Evolutionary conservation across 2,797 vertebrate genomes (phyloP).

Genomic region (Chromis chromis): DNA sequence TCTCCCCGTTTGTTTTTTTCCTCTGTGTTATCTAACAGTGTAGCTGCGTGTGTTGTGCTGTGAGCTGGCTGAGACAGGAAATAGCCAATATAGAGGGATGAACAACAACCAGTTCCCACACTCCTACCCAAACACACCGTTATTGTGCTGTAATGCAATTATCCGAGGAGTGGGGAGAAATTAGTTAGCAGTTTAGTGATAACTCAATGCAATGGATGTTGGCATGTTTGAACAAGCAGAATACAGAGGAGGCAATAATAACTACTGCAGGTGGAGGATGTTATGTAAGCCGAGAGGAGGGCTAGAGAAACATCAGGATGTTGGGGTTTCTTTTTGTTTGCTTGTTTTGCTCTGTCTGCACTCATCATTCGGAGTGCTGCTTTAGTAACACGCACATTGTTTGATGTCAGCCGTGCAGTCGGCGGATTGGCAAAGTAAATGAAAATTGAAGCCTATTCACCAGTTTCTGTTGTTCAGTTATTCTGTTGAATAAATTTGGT

Average conservation of each 20-base stretch:
- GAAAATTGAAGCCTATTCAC: constrained; percentile 23
- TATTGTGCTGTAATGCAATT: constrained; percentile 69
- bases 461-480: neutral
- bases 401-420: constrained; percentile 22
- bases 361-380: constrained; percentile 11
- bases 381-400: constrained; percentile 33
- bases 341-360: constrained; percentile 32
- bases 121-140: constrained; percentile 58
- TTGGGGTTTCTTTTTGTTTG: constrained; percentile 36
- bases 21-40: constrained; percentile 62
- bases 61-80: constrained; percentile 67
- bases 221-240: constrained; percentile 42
- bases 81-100: constrained; percentile 59
- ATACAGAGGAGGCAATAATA: constrained; percentile 46
- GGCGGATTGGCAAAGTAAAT: constrained; percentile 9
- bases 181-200: constrained; percentile 36
- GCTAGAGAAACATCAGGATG: constrained; percentile 49
- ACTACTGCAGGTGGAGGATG: constrained; percentile 62
- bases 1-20: constrained; percentile 27
- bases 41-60: constrained; percentile 36
- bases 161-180: constrained; percentile 37
- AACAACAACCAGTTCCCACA: constrained; percentile 67
- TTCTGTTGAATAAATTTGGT: constrained; percentile 19
- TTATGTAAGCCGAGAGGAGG: constrained; percentile 59
- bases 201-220: constrained; percentile 10